Evolutionary conservation across 2,797 vertebrate genomes (phyloP).

Genomic region (Psittacula echo): DNA sequence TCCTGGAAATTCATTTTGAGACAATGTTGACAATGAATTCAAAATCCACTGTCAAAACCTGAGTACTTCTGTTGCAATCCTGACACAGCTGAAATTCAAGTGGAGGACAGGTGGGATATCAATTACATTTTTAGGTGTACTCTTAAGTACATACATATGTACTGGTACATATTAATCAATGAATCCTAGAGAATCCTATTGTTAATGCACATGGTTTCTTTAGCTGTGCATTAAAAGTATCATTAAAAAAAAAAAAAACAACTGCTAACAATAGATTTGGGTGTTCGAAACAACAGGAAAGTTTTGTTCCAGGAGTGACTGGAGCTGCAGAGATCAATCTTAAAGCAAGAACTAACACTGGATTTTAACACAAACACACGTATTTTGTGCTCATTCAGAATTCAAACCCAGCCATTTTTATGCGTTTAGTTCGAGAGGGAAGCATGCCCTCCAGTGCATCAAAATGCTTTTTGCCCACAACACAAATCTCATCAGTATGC

Average conservation of each 20-base stretch:
- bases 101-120: constrained; percentile 53
- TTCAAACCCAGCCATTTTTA: background rate
- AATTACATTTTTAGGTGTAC: constrained; percentile 40
- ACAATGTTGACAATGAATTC: background rate
- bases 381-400: constrained; percentile 9
- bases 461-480: constrained; percentile 54
- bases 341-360: background rate
- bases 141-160: constrained; percentile 43
- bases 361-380: background rate
- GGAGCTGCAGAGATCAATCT: background rate
- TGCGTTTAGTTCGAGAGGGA: background rate
- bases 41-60: background rate
- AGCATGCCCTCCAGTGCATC: constrained; percentile 18
- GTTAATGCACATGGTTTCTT: constrained; percentile 16
- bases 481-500: constrained; percentile 64
- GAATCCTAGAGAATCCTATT: constrained; percentile 15
- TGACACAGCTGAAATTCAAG: constrained; percentile 27
- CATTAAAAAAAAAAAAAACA: background rate
- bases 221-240: background rate
- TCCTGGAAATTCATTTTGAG: constrained; percentile 10
- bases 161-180: constrained; percentile 26
- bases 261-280: background rate
- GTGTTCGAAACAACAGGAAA: background rate
- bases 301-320: constrained; percentile 9
- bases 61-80: background rate